phyloP scores from a whole-genome alignment of 2,113 vertebrate species.

The Caranx ignobilis region DNA sequence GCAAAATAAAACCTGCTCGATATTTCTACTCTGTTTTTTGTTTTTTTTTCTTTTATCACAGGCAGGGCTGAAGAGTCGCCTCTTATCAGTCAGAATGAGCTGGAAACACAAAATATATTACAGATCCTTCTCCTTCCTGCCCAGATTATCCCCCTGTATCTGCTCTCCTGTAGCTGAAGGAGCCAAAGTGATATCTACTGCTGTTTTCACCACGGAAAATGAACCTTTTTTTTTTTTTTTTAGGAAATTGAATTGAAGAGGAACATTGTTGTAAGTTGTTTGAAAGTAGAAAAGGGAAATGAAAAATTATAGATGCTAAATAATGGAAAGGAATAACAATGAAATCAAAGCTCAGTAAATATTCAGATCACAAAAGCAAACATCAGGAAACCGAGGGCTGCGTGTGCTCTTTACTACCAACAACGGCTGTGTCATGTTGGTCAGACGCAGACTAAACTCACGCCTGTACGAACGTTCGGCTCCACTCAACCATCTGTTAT shows the following conservation, averaged over 20 bases:
- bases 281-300: background rate
- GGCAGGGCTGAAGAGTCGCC: constrained; percentile 12
- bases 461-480: background rate
- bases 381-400: no score
- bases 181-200: constrained; percentile 6
- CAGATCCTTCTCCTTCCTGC: background rate
- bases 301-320: background rate
- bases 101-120: constrained; percentile 32
- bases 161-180: constrained; percentile 13
- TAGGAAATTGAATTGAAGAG: no score
- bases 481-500: background rate
- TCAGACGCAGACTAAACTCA: background rate
- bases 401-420: no score
- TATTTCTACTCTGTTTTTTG: constrained; percentile 1
- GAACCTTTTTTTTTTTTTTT: no score
- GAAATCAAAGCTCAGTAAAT: background rate
- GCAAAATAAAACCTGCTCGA: constrained; percentile 34
- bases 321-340: background rate
- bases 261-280: no score
- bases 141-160: background rate
- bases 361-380: background rate
- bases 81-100: constrained; percentile 35
- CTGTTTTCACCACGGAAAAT: constrained; percentile 16
- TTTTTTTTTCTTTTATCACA: constrained; percentile 11
- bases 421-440: background rate